Evolutionary conservation across 2,113 vertebrate genomes (phyloP).

Genomic region (Enhydra lutris): DNA sequence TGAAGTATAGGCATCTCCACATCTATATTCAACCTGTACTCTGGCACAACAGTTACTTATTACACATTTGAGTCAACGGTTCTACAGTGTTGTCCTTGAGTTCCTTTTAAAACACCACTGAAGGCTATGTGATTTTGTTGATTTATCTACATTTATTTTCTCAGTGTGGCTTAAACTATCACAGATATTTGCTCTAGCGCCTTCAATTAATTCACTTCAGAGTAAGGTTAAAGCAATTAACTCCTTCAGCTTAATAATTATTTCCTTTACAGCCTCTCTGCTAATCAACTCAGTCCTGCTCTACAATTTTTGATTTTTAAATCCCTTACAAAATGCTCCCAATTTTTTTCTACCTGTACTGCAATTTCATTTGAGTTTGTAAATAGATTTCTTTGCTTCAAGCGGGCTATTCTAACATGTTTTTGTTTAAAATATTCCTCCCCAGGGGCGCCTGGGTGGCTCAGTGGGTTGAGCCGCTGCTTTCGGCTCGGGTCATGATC

Average conservation of each 20-base stretch:
- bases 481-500: too few species aligned
- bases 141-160: slow-evolving; percentile 4
- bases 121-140: not conserved
- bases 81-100: not conserved
- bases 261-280: not conserved
- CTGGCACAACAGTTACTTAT: not conserved
- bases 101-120: not conserved
- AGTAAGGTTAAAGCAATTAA: not conserved
- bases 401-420: not conserved
- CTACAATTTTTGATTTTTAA: not conserved
- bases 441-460: too few species aligned
- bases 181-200: not conserved
- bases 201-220: not conserved
- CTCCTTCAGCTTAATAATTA: not conserved
- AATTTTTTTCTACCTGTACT: not conserved
- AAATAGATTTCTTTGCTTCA: not conserved
- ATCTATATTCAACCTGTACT: not conserved
- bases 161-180: not conserved
- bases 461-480: too few species aligned
- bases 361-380: not conserved
- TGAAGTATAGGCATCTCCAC: not conserved
- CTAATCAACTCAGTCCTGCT: not conserved
- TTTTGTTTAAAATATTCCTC: not conserved
- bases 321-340: not conserved
- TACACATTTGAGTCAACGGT: not conserved